Evolutionary conservation across 2,113 vertebrate species (phyloP), one percentile per base, ranked within the genome.

Genomic region (Phalacrocorax aristotelis): DNA sequence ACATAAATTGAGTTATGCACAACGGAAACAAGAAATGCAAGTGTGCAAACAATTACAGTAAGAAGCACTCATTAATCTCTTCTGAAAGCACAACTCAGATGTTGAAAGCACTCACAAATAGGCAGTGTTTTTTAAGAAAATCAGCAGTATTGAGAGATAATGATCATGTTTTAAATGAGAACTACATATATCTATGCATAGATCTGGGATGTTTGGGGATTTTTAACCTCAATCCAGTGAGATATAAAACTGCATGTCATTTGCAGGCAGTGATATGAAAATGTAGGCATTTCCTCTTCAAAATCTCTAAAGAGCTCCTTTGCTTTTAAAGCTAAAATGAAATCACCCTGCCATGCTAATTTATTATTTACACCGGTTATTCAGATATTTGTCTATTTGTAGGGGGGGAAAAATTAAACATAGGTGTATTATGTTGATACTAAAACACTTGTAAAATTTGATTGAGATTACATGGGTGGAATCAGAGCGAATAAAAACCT

Each of bases 311-410:
- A 83, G 89, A 72, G 36, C 18, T 87, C 27, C 92, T 96, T 75
- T 77, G 65, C 75, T 95, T 97, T 97, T 94, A 96, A 97, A 83
- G 95, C 83, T 82, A 83, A 87, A 87, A 91, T 94, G 44, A 97
- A 97, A 97, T 95, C 89, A 93, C 40, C 78, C 88, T 95, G 82
- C 70, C 36, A 51, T 82, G 34, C 36, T 95, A 94, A 96, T 95
- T 97, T 97, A 97, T 96, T 97, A 93, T 97, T 97, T 98, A 95
- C 82, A 94, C 42, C 10, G 11, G 60, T 95, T 97, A 90, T 78
- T 97, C 89, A 92, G 94, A 83, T 97, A 87, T 88, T 96, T 97
- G 74, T 86, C 87, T 95, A 54, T 74, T 79, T 84, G 52, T 61
- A 92, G 40, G 87, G 89, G 89, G 88, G 36, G 75, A 82, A 69